Evolutionary conservation across 2,113 vertebrate species (phyloP).

Genomic region (Asarcornis scutulata): DNA sequence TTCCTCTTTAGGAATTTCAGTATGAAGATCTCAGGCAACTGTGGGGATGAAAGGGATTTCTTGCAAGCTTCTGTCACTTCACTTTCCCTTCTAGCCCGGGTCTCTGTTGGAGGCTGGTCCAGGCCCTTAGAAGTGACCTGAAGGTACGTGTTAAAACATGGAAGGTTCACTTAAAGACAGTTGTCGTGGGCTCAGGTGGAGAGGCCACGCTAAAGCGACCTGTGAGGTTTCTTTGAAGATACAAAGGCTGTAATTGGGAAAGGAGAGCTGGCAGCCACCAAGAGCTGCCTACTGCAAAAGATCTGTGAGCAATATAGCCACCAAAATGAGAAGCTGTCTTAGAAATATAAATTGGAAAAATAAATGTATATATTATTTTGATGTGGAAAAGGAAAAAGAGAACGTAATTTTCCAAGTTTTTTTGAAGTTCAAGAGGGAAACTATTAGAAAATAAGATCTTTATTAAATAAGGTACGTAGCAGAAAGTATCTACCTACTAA

Average conservation of each 20-base stretch:
- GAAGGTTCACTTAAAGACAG: background rate
- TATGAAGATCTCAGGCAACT: background rate
- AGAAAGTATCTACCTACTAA: background rate
- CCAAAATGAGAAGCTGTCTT: background rate
- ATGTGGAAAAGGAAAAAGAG: background rate
- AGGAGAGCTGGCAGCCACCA: background rate
- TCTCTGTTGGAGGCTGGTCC: background rate
- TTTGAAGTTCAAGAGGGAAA: background rate
- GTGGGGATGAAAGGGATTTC: background rate
- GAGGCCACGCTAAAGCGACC: background rate
- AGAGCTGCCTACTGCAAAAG: conserved; percentile 36
- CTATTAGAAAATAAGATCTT: background rate
- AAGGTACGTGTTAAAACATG: background rate
- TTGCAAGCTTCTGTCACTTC: background rate
- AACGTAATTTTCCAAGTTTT: background rate
- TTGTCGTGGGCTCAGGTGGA: background rate
- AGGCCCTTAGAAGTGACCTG: background rate
- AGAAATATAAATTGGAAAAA: background rate
- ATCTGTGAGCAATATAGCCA: background rate
- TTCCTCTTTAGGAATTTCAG: background rate
- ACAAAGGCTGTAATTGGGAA: conserved; percentile 23
- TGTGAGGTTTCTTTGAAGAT: conserved; percentile 3
- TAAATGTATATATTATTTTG: background rate
- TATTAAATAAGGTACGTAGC: background rate
- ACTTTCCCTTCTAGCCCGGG: background rate